Percentiles rank a stretch among this genome's conserved stretches.
Evolutionary conservation across 2,888 invertebrate species (phyloP).

Genomic region (Hirtodrosophila trivittata): DNA sequence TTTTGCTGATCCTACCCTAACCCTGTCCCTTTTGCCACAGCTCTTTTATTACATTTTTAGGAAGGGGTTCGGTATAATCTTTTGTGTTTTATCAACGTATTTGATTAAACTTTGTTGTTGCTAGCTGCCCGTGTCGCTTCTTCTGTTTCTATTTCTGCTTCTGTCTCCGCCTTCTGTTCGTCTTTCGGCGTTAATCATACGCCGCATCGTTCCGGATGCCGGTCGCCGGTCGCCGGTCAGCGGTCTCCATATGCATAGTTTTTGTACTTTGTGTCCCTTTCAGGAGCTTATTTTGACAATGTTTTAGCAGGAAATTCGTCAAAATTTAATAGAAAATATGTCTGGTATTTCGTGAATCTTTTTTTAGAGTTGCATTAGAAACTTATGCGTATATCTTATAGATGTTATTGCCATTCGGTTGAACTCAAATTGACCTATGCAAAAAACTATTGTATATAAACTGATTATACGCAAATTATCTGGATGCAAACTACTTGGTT

Average conservation of each 20-base stretch:
- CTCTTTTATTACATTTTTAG: constrained; percentile 32
- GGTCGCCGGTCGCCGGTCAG: constrained; percentile 6
- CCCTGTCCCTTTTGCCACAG: constrained; percentile 24
- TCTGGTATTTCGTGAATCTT: no score
- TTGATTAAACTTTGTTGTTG: constrained; percentile 67
- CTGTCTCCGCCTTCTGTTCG: constrained; percentile 55
- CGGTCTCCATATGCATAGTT: constrained; percentile 37
- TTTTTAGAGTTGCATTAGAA: no score
- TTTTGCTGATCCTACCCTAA: constrained; percentile 38
- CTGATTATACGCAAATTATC: no score
- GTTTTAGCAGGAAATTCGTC: no score
- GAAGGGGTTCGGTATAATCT: constrained; percentile 56
- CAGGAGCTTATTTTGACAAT: constrained; percentile 14
- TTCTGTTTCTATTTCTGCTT: constrained; percentile 54
- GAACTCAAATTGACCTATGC: no score
- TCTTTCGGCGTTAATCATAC: constrained; percentile 72
- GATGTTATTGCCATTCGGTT: no score
- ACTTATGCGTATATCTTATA: no score
- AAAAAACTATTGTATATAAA: no score
- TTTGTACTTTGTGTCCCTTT: constrained; percentile 25
- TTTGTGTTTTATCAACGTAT: constrained; percentile 77
- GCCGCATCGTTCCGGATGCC: constrained; percentile 44
- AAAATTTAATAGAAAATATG: no score
- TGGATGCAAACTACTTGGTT: no score
- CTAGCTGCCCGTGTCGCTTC: constrained; percentile 35